phyloP scores from a whole-genome alignment of 2,113 vertebrate genomes.

The Peromyscus californicus region DNA sequence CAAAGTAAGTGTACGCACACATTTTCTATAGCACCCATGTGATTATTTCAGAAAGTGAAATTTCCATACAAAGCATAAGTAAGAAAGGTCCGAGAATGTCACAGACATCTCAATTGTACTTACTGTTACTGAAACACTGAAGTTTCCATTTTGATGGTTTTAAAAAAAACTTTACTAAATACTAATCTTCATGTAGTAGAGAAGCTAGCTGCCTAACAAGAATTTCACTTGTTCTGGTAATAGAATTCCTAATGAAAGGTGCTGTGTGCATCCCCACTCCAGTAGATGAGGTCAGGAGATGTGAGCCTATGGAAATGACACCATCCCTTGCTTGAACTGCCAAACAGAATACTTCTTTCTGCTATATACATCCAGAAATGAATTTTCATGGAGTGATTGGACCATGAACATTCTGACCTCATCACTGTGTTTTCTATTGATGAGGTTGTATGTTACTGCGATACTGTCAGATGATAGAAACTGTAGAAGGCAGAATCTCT shows the following conservation, averaged over 20 bases:
- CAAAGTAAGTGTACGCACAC: background rate
- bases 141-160: background rate
- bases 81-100: background rate
- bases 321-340: background rate
- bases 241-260: accelerated
- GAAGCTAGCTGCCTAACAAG: background rate
- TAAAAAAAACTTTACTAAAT: background rate
- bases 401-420: background rate
- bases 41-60: background rate
- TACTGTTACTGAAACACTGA: background rate
- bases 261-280: accelerated
- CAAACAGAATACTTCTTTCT: background rate
- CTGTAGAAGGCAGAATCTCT: background rate
- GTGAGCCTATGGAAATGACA: background rate
- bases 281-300: background rate
- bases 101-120: background rate
- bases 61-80: background rate
- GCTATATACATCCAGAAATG: background rate
- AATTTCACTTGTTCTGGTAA: background rate
- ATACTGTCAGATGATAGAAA: background rate
- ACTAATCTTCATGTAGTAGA: background rate
- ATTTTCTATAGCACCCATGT: background rate
- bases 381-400: background rate
- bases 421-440: background rate
- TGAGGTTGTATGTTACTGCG: background rate